phyloP scores from a whole-genome alignment of 1,140 invertebrate genomes.

The Drosophila triauraria region DNA sequence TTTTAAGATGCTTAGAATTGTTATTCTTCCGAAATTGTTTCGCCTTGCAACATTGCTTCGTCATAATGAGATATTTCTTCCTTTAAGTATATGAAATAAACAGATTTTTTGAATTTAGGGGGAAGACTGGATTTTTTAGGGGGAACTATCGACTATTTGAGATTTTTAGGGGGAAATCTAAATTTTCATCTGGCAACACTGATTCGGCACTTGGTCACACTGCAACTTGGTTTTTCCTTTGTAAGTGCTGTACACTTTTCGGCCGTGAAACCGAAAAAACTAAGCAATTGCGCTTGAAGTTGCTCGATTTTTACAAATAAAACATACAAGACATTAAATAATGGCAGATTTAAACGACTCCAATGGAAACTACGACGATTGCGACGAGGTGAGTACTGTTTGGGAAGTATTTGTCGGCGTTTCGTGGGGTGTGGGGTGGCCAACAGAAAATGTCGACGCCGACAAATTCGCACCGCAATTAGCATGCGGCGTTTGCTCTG shows the following conservation, averaged over 20 bases:
- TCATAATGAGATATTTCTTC: no score
- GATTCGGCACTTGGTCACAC: constrained; percentile 1
- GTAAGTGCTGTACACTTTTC: constrained; percentile 42
- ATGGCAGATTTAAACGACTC: constrained; percentile 74
- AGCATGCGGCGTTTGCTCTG: constrained; percentile 1
- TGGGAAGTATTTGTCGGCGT: not conserved
- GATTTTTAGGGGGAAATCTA: no score
- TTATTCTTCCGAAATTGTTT: not conserved
- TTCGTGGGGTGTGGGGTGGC: not conserved
- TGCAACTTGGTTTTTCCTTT: constrained; percentile 12
- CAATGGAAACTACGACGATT: constrained; percentile 78
- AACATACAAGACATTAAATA: constrained; percentile 10
- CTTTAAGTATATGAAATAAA: no score
- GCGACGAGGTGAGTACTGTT: constrained; percentile 73
- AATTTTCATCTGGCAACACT: no score
- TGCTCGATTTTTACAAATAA: constrained; percentile 12
- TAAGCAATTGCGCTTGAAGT: constrained; percentile 9
- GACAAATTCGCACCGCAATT: constrained; percentile 21
- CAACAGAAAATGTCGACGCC: constrained; percentile 44
- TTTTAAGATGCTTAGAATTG: no score
- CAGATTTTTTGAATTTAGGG: no score
- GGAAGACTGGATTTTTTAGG: no score
- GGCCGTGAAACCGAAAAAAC: constrained; percentile 5
- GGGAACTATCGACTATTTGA: no score
- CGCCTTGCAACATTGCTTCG: no score